Evolutionary conservation across 2,888 invertebrate species (phyloP).

Genomic region (Trissolcus japonicus): DNA sequence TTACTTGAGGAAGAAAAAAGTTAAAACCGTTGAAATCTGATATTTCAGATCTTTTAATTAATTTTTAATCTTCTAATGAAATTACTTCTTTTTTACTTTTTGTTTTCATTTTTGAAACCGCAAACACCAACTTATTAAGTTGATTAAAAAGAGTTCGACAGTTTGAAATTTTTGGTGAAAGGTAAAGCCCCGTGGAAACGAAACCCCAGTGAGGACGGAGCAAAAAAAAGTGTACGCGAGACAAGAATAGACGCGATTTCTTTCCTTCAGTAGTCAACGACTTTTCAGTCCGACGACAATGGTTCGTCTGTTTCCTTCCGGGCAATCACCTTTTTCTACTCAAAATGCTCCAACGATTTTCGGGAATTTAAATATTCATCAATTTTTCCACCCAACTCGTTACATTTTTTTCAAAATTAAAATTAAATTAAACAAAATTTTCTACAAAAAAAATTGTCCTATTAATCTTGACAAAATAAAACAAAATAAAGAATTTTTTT

Average conservation of each 20-base stretch:
- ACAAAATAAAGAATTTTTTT: too few relatives aligned
- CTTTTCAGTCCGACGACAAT: constrained; percentile 26
- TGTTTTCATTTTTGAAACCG: neutral
- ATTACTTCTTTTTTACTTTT: neutral
- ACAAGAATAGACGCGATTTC: constrained; percentile 12
- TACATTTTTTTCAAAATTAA: neutral
- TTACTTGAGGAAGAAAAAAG: too few relatives aligned
- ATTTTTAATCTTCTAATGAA: neutral
- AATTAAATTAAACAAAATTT: neutral
- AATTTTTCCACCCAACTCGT: too few relatives aligned
- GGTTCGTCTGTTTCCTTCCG: constrained; percentile 7
- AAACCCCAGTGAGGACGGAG: neutral
- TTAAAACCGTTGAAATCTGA: too few relatives aligned
- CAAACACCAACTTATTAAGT: constrained; percentile 5
- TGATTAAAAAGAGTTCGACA: constrained; percentile 9
- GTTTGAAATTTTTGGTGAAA: constrained; percentile 2
- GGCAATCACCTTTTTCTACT: neutral
- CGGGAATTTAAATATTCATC: too few relatives aligned
- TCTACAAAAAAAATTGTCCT: neutral
- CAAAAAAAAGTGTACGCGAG: constrained; percentile 1
- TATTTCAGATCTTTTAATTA: neutral
- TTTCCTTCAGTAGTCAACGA: constrained; percentile 15
- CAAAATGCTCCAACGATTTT: neutral
- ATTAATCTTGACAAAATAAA: neutral
- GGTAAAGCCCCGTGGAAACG: constrained; percentile 6